Percentiles rank a stretch among this genome's conserved stretches.
These are phyloP conservation scores for Hirudinaria manillensis DNA, from an alignment of 2,888 invertebrate genomes.

Conservation along the genomic window DNA sequence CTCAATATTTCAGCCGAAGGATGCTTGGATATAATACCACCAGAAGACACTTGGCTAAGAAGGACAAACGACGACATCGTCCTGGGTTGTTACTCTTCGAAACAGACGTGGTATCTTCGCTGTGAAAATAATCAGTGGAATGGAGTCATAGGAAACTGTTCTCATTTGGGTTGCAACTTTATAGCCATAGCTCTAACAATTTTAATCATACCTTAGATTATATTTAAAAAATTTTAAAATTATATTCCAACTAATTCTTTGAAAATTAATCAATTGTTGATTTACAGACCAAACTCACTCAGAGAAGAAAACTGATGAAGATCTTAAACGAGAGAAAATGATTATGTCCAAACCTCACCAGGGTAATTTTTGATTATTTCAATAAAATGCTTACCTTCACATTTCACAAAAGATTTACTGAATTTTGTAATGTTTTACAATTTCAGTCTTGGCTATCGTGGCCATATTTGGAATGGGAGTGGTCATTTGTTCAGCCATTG, in stretches of 20 bases:
- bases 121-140: slow-evolving; percentile 34
- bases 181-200: too few species aligned
- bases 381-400: too few species aligned
- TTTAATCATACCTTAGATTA: neutral
- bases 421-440: neutral
- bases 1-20: slow-evolving; percentile 10
- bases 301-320: neutral
- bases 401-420: neutral
- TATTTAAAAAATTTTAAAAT: too few species aligned
- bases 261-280: too few species aligned
- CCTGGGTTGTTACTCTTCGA: slow-evolving; percentile 33
- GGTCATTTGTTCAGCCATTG: neutral
- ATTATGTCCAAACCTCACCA: neutral
- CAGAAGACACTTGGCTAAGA: slow-evolving; percentile 23
- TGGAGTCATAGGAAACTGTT: slow-evolving; percentile 34
- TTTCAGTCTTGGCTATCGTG: slow-evolving; percentile 7
- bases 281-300: neutral
- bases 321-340: neutral
- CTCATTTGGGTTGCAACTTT: slow-evolving; percentile 1
- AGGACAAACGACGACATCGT: slow-evolving; percentile 28
- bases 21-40: slow-evolving; percentile 23
- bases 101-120: slow-evolving; percentile 32
- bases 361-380: slow-evolving; percentile 3
- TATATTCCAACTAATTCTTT: too few species aligned
- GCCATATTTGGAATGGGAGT: slow-evolving; percentile 8